These are phyloP conservation scores for Burhinus bistriatus DNA, from an alignment of 2,113 vertebrate genomes.

Conservation along the genomic window DNA sequence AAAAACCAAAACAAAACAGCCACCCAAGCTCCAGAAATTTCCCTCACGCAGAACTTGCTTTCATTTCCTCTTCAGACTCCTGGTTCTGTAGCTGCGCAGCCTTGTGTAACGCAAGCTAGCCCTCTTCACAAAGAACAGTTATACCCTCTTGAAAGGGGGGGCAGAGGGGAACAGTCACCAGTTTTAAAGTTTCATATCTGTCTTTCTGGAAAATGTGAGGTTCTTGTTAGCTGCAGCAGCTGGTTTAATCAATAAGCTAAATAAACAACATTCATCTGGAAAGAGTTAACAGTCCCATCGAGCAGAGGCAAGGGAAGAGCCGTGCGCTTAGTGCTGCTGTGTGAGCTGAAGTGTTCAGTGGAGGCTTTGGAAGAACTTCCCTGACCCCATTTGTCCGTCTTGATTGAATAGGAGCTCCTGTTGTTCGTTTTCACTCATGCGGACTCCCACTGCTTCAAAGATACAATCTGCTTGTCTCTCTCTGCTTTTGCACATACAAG, in stretches of 20 bases:
- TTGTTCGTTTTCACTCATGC: not conserved
- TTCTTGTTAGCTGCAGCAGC: constrained; percentile 17
- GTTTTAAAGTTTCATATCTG: not conserved
- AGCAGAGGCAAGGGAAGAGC: not conserved
- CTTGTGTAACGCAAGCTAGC: not conserved
- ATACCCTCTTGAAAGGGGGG: not conserved
- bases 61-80: constrained; percentile 1
- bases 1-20: not conserved
- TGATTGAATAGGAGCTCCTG: not conserved
- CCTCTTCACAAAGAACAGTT: not conserved
- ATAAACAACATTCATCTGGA: constrained; percentile 55
- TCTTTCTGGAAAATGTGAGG: not conserved
- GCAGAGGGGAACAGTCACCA: not conserved
- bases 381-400: not conserved
- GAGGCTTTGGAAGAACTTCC: not conserved
- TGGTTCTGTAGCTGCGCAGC: not conserved
- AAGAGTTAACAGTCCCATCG: not conserved
- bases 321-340: not conserved
- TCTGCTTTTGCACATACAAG: not conserved
- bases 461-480: not conserved
- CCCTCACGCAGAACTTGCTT: constrained; percentile 1
- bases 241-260: constrained; percentile 43
- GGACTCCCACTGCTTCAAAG: not conserved
- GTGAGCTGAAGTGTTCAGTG: not conserved
- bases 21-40: not conserved